A percentile compares a stretch with the other conserved stretches of the same genome.
Conservation (phyloP, 2,113 vertebrate species). For the Donacobius atricapilla region DNA sequence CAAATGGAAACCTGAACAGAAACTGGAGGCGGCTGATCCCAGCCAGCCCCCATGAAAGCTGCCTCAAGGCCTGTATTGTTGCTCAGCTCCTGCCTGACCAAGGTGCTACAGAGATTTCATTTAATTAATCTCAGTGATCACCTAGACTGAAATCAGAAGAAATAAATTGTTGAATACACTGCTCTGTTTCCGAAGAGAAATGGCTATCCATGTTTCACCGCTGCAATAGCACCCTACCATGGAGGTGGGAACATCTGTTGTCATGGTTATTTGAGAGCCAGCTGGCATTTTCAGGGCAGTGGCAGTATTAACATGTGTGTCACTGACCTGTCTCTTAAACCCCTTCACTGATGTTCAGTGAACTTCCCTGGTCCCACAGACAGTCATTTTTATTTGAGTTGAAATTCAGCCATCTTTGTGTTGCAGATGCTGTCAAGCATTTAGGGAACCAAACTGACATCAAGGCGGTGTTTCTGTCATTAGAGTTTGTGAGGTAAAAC, state of each 20-base stretch:
- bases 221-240: background rate
- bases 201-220: background rate
- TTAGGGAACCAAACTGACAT: background rate
- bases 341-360: accelerated
- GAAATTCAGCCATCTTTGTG: background rate
- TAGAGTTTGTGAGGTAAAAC: background rate
- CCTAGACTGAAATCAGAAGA: background rate
- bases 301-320: background rate
- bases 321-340: background rate
- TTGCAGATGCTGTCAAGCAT: background rate
- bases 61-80: background rate
- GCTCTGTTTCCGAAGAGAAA: background rate
- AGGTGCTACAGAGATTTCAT: background rate
- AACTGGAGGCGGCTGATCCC: background rate
- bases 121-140: background rate
- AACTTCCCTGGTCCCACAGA: background rate
- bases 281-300: background rate
- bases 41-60: accelerated
- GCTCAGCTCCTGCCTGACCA: background rate
- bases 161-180: background rate
- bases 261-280: background rate
- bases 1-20: background rate
- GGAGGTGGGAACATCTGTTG: background rate
- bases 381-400: background rate
- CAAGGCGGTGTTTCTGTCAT: background rate